Base-by-base conservation (phyloP, 2,888 invertebrate species). In the Agapostemon virescens region DNA sequence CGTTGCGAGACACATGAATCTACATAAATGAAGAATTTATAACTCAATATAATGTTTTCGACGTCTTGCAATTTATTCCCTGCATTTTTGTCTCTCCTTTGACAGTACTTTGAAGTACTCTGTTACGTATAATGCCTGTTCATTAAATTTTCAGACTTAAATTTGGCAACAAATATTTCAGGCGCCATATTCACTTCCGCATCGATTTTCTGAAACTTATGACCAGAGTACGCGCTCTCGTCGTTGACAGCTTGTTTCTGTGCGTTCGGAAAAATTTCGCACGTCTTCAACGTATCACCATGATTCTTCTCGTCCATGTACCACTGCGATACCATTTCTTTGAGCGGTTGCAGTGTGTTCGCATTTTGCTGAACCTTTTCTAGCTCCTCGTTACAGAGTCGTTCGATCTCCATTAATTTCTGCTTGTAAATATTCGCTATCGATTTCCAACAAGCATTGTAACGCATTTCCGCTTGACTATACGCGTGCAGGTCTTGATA, bases 321-420 rank as follows among this genome's bases (percentile, higher is more conserved):
- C 93, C 93, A 93, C 77, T 93, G 91, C 0, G 92, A 90, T 1
- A 89, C 91, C 72, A 93, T 93, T 71, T 90, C 88, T 70, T 92
- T 90, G 26, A 93, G 84, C 0, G 93, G 91, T 74, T 93, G 91
- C 63, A 93, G 84, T 69, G 86, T 89, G 66, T 90, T 91, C 0
- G 93, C 91, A 75, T 89, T 93, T 77, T 92, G 90, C 71, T 90
- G 91, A 26, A 93, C 92, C 69, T 91, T 89, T 45, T 91, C 86
- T 66, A 93, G 81, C 83, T 93, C 93, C 77, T 93, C 86, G 84
- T 93, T 92, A 75, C 93, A 93, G 87, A 93, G 90, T 68, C 91
- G 93, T 84, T 93, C 93, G 5, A 93, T 92, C 83, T 93, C 93
- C 20, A 91, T 76, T 36, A 93, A 81, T 80, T 91, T 90, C 13